These are phyloP conservation scores for Pyrrhopygopsis socrates DNA, from an alignment of 2,888 invertebrate genomes.

Conservation along the genomic window DNA sequence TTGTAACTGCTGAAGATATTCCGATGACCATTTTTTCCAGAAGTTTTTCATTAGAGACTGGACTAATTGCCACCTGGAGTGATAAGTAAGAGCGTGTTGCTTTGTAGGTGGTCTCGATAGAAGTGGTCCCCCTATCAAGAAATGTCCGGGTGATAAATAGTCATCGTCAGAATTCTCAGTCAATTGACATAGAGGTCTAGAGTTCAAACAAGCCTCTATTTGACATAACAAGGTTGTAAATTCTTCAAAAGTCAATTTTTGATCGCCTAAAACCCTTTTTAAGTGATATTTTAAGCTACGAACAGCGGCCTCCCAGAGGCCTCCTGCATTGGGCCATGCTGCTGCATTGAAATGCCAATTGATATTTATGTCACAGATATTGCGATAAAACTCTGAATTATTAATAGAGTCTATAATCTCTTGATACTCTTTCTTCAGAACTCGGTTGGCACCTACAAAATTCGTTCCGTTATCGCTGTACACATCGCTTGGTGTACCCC, in stretches of 20 bases:
- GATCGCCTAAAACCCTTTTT: background rate
- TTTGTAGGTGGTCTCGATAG: background rate
- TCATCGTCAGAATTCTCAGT: background rate
- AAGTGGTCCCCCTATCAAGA: background rate
- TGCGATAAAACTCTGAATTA: background rate
- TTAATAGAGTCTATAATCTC: background rate
- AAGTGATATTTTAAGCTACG: background rate
- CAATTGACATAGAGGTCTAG: background rate
- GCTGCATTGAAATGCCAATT: background rate
- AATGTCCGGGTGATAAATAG: background rate
- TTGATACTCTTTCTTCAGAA: background rate
- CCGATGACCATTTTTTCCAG: background rate
- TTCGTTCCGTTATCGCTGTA: background rate
- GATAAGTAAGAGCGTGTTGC: background rate
- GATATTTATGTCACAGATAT: background rate
- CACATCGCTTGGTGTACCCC: background rate
- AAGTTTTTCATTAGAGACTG: background rate
- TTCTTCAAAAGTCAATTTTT: background rate
- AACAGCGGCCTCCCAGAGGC: background rate
- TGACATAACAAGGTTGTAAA: background rate
- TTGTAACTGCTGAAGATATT: background rate
- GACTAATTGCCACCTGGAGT: background rate
- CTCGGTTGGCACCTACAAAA: background rate
- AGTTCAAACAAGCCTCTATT: background rate
- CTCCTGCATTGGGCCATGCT: background rate